These are phyloP conservation scores for Spilarctia lutea DNA, from an alignment of 2,888 invertebrate species.

Conservation along the genomic window DNA sequence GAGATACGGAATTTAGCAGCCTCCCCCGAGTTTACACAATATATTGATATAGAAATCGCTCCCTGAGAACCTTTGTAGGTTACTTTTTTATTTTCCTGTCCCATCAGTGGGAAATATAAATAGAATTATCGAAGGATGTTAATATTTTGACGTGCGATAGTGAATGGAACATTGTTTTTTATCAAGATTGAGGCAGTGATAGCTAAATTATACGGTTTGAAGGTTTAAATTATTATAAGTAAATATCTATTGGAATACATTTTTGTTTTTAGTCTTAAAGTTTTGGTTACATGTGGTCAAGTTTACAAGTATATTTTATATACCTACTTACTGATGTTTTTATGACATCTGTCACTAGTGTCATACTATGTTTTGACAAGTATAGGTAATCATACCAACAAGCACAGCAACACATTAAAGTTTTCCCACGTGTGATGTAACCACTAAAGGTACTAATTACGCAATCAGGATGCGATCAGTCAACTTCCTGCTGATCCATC, in stretches of 20 bases:
- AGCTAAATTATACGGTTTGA: neutral
- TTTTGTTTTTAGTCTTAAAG: neutral
- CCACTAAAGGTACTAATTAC: conserved; percentile 17
- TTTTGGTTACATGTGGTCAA: neutral
- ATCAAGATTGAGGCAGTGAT: conserved; percentile 5
- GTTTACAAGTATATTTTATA: too few relatives aligned
- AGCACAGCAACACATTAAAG: neutral
- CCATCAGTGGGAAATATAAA: conserved; percentile 79
- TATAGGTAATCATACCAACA: neutral
- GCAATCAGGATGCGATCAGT: conserved; percentile 56
- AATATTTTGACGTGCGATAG: conserved; percentile 47
- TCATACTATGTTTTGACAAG: neutral
- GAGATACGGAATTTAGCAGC: conserved; percentile 84
- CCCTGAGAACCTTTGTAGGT: conserved; percentile 68
- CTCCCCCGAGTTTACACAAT: conserved; percentile 74
- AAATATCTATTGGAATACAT: neutral
- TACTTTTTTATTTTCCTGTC: conserved; percentile 65
- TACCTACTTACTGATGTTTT: too few relatives aligned
- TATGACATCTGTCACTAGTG: neutral
- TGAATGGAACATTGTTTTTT: conserved; percentile 37
- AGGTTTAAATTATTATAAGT: neutral
- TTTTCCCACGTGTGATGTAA: conserved; percentile 16
- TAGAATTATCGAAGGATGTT: conserved; percentile 70
- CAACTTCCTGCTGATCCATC: conserved; percentile 58
- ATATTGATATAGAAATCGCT: conserved; percentile 72